Conservation (phyloP, 2,888 invertebrate genomes). For the Archips xylosteana region DNA sequence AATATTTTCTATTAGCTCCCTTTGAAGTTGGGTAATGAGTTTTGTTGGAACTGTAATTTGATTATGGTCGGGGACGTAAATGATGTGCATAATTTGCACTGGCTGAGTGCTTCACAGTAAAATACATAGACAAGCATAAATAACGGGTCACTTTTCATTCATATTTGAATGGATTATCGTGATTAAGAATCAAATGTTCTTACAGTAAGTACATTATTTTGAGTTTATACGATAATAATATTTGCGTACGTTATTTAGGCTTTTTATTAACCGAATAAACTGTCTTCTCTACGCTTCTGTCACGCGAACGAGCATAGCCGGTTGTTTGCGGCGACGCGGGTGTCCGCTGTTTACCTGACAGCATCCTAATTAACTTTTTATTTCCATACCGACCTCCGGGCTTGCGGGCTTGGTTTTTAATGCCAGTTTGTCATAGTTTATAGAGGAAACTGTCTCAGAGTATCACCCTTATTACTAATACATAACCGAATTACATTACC, state of each 20-base stretch:
- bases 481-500: no score
- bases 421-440: conserved; percentile 11
- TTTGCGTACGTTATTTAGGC: no score
- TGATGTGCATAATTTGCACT: conserved; percentile 30
- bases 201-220: no score
- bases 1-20: conserved; percentile 61
- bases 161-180: no score
- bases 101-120: not conserved
- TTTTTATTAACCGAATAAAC: conserved; percentile 11
- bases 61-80: conserved; percentile 33
- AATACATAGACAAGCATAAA: not conserved
- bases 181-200: no score
- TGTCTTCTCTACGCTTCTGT: conserved; percentile 13
- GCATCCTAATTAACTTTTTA: conserved; percentile 67
- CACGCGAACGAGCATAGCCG: conserved; percentile 41
- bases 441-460: not conserved
- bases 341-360: conserved; percentile 71
- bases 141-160: no score
- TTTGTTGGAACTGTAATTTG: conserved; percentile 47
- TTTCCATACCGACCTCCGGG: conserved; percentile 49
- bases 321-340: conserved; percentile 58
- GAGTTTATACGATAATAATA: no score
- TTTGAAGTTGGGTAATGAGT: conserved; percentile 52
- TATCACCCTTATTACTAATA: not conserved
- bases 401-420: not conserved